Conservation (phyloP, 2,797 vertebrate species). For the Tenualosa ilisha region DNA sequence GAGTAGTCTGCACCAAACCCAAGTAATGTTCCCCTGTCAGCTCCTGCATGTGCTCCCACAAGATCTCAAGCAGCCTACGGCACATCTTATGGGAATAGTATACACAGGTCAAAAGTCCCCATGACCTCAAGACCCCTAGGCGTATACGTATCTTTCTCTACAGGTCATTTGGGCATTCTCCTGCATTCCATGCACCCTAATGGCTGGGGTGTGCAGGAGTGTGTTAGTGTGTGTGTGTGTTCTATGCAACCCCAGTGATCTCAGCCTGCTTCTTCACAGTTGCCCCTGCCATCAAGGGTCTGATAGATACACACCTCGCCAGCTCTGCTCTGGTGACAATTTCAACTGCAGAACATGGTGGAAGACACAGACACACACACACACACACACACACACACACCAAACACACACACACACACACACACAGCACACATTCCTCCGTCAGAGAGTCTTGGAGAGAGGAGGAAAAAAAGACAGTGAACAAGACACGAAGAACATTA, state of each 20-base stretch:
- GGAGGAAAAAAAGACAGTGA: background rate
- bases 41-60: conserved; percentile 4
- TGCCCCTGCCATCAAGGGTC: background rate
- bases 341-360: conserved; percentile 17
- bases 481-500: background rate
- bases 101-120: conserved; percentile 47
- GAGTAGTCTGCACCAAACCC: too few relatives aligned
- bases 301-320: background rate
- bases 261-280: background rate
- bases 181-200: background rate
- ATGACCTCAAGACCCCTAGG: background rate
- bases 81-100: conserved; percentile 32
- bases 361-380: conserved; percentile 31
- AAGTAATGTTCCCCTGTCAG: background rate
- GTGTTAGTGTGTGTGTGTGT: conserved; percentile 57
- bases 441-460: background rate
- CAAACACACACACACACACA: conserved; percentile 48
- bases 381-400: conserved; percentile 46
- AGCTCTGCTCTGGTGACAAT: background rate
- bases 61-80: conserved; percentile 34
- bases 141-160: background rate
- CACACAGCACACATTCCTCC: background rate
- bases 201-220: background rate
- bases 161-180: background rate
- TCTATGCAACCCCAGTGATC: background rate